Base-by-base conservation (phyloP, 2,797 vertebrate species). In the Leptoclinus maculatus region DNA sequence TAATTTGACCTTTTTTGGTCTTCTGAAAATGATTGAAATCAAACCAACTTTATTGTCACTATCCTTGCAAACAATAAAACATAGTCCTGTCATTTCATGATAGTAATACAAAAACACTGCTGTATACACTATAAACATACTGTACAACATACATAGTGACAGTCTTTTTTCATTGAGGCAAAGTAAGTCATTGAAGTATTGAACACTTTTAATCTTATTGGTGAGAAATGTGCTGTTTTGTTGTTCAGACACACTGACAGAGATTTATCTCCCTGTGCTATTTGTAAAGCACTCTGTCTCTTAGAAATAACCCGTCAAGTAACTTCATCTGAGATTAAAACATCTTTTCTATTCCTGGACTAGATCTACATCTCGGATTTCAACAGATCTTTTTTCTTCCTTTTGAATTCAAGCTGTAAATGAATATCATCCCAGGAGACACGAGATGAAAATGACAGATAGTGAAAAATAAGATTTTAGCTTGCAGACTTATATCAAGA, bases 371-470 rank as follows among this genome's bases (percentile, higher is more conserved):
- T 74, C 69, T 82, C 71, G 68, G 53, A 65, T 68, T 71, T 74
- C 43, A 56, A 71, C 38, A 29, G 43, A 84, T 82, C 63, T 60
- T 72, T 54, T 66, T 58, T 65, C 27, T 74, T 76, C 21, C 56
- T 53, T 23, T 17, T 59, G 75, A 76, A 65, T 70, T 45, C 36
- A 49, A 72, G 75, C 53, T 38, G 54, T 45, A 68, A 70, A 83
- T 80, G 82, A 83, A 84, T 54, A 67, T 66, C 71, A 62, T 65
- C 70, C 62, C 66, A 57, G 62, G 79, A 78, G 78, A 82, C 49
- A 82, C 59, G 47, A 59, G 43, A 80, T 83, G 47, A 89, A 79
- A 89, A 82, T 79, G 83, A 86, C 74, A 85, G 84, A 82, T 68
- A 66, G 76, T 78, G 59, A 64, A 87, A 87, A 88, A 87, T 80